Conservation (phyloP, 35 echinoderm and acorn worm species). For the Diadema setosum region DNA sequence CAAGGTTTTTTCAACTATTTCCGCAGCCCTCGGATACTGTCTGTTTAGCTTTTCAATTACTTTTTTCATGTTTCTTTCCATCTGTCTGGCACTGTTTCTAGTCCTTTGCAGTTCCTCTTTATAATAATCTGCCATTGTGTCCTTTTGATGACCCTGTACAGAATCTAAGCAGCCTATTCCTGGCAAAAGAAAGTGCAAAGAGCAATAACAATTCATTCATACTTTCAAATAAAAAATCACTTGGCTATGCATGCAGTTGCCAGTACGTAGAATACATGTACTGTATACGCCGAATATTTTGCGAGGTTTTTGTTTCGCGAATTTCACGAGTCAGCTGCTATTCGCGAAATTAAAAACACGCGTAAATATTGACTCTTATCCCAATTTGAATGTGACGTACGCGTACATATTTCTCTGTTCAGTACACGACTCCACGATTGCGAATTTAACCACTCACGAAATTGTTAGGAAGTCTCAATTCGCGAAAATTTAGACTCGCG, state of each 20-base stretch:
- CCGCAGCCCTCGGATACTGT: conserved; percentile 49
- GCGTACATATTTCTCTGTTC: too few species aligned
- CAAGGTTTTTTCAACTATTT: not conserved
- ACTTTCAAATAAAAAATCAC: not conserved
- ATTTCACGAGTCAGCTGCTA: not conserved
- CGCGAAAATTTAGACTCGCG: too few species aligned
- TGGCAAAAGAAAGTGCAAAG: not conserved
- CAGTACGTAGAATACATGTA: not conserved
- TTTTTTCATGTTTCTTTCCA: not conserved
- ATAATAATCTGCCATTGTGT: conserved; percentile 8
- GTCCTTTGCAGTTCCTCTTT: not conserved
- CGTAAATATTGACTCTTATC: too few species aligned
- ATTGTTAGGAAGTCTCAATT: too few species aligned
- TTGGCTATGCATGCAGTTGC: not conserved
- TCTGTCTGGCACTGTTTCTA: not conserved
- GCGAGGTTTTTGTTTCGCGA: not conserved
- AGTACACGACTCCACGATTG: too few species aligned
- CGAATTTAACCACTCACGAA: too few species aligned
- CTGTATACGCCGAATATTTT: not conserved
- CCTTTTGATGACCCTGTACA: not conserved
- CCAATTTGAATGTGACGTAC: too few species aligned
- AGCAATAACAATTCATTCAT: not conserved
- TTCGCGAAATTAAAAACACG: not conserved
- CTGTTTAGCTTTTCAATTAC: not conserved
- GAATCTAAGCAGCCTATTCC: not conserved